Evolutionary conservation across 2,113 vertebrate genomes (phyloP).

Genomic region (Edolisoma coerulescens): DNA sequence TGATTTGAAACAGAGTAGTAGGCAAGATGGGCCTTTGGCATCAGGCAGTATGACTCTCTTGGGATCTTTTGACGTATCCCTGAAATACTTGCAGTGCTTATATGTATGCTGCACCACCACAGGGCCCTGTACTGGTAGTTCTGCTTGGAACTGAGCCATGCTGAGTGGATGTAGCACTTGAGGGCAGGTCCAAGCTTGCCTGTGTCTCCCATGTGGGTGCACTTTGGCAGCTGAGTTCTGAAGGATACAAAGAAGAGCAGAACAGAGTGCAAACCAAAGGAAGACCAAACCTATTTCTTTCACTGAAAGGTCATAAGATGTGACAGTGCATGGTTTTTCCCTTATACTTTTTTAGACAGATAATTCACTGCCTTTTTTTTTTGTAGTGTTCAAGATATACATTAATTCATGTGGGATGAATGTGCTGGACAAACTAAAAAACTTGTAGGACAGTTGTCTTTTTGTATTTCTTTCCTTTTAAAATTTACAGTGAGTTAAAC

Average conservation of each 20-base stretch:
- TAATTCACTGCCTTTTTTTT: not conserved
- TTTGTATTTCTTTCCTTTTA: not conserved
- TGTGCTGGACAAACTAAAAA: not conserved
- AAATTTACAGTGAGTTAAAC: not conserved
- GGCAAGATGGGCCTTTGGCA: not conserved
- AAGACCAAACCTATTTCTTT: not conserved
- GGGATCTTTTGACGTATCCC: not conserved
- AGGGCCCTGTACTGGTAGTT: not conserved
- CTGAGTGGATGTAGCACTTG: not conserved
- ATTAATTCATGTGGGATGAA: not conserved
- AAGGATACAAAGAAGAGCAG: not conserved
- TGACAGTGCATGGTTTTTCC: not conserved
- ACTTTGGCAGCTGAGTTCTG: not conserved
- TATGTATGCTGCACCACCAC: accelerated
- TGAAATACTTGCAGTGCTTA: not conserved
- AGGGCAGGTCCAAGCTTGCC: not conserved
- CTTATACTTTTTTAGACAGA: not conserved
- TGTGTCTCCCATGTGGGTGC: not conserved
- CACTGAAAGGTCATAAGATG: not conserved
- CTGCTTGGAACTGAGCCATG: not conserved
- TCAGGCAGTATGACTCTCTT: not conserved
- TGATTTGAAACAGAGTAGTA: not conserved
- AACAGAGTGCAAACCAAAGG: not conserved
- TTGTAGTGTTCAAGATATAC: not conserved
- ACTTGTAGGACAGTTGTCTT: not conserved